Evolutionary conservation across 1,140 invertebrate species (phyloP), one percentile per base, ranked within the genome.

Genomic region (Papilio polytes): DNA sequence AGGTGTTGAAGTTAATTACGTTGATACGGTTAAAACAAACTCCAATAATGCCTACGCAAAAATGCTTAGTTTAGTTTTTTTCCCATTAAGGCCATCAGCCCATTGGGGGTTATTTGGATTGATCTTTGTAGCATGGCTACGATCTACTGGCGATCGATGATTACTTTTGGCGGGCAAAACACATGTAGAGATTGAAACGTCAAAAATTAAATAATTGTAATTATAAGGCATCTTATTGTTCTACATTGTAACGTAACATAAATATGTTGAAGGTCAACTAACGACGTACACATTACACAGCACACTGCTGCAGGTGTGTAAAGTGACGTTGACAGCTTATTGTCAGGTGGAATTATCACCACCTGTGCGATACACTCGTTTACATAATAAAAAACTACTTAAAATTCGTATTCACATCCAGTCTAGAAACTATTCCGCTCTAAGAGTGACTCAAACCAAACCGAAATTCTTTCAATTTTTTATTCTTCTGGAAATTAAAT

Each of bases 281-380:
- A 86, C 66, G 80, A 82, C 78, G 78, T 31, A 31, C 63, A 26
- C 20, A 22, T 63, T 56, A 56, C 59, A 31, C 63, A 82, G 22
- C 73, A 78, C 56, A 78, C 56, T 13, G 12, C 41, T 82, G 83
- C 86, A 85, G 83, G 80, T 84, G 82, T 78, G 83, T 82, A 80
- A 81, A 83, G 59, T 81, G 85, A 83, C 84, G 84, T 83, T 86
- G 85, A 85, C 84, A 85, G 80, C 74, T 56, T 53, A 56, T 74
- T 84, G 85, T 85, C 85, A 85, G 81, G 79, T 82, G 78, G 79
- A 78, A 74, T 80, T 78, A 83, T 85, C 82, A 80, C 82, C 80
- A 84, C 80, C 77, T 78, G 77, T 78, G 20, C 79, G 79, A 78
- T 73, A 82, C 59, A 80, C 74, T 77, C 26, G 51, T 77, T 77